These are phyloP conservation scores for Cyclophora punctaria DNA, from an alignment of 2,888 invertebrate genomes.

Conservation along the genomic window DNA sequence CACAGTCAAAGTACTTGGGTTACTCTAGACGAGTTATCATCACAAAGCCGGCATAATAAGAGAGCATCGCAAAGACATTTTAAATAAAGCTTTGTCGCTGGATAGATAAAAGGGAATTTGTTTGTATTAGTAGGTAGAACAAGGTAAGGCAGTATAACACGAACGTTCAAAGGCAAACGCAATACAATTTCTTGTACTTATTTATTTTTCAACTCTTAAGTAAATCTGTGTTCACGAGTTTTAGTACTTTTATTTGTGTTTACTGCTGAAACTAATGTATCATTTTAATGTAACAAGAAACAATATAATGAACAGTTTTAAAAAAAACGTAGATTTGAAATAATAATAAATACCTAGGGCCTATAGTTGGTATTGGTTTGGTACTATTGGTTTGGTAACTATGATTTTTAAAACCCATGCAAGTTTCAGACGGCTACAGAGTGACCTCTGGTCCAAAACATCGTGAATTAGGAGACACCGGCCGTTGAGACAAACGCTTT, in stretches of 20 bases:
- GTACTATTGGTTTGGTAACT: too few relatives aligned
- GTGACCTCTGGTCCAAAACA: too few relatives aligned
- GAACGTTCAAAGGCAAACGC: conserved; percentile 16
- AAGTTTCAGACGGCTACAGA: too few relatives aligned
- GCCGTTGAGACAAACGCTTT: conserved; percentile 56
- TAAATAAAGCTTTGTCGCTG: conserved; percentile 40
- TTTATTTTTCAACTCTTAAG: conserved; percentile 8
- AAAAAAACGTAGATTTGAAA: too few relatives aligned
- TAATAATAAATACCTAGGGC: too few relatives aligned
- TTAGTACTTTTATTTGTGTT: background rate
- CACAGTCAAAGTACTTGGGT: conserved; percentile 16
- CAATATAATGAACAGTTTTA: too few relatives aligned
- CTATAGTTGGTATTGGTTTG: too few relatives aligned
- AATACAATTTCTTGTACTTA: conserved; percentile 15
- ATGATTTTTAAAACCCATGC: too few relatives aligned
- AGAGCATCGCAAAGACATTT: conserved; percentile 30
- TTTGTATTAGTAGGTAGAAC: conserved; percentile 38
- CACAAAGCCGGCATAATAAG: conserved; percentile 22
- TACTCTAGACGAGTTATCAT: conserved; percentile 21
- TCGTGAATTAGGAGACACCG: too few relatives aligned
- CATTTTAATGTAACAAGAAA: too few relatives aligned
- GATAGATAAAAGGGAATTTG: conserved; percentile 40
- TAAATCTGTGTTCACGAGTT: conserved; percentile 1
- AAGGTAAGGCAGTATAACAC: conserved; percentile 26
- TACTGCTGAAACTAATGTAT: too few relatives aligned